phyloP scores from a whole-genome alignment of 92 coral and sea anemone genomes.

The Phenganax stokvisi region DNA sequence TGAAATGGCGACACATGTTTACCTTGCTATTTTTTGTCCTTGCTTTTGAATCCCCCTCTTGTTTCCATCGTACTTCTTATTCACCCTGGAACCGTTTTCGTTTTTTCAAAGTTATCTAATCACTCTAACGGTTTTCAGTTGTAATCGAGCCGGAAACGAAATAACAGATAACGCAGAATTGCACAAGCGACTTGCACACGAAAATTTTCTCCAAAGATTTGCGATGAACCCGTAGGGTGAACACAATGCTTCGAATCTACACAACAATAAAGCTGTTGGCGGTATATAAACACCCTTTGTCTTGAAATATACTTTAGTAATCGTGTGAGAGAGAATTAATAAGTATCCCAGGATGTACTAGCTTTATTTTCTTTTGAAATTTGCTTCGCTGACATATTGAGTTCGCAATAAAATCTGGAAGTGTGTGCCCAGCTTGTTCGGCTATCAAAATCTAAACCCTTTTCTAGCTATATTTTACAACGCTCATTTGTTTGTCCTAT shows the following conservation, averaged over 20 bases:
- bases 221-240: background rate
- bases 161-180: conserved; percentile 13
- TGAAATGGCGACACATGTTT: background rate
- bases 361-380: background rate
- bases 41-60: background rate
- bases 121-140: background rate
- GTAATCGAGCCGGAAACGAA: background rate
- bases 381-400: background rate
- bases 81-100: background rate
- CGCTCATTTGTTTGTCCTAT: background rate
- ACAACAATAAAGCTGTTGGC: conserved; percentile 20
- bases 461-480: background rate
- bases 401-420: conserved; percentile 1
- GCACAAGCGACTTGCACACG: background rate
- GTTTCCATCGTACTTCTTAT: background rate
- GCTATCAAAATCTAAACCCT: conserved; percentile 3
- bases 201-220: background rate
- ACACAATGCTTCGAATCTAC: conserved; percentile 16
- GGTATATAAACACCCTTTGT: conserved; percentile 8
- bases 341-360: background rate
- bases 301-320: conserved; percentile 9
- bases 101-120: background rate
- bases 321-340: conserved; percentile 7
- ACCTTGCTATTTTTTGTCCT: conserved; percentile 4
- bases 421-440: background rate